A percentile compares a stretch with the other conserved stretches of the same genome.
These are phyloP conservation scores for Dermolepida albohirtum DNA, from an alignment of 2,888 invertebrate species.

Conservation along the genomic window DNA sequence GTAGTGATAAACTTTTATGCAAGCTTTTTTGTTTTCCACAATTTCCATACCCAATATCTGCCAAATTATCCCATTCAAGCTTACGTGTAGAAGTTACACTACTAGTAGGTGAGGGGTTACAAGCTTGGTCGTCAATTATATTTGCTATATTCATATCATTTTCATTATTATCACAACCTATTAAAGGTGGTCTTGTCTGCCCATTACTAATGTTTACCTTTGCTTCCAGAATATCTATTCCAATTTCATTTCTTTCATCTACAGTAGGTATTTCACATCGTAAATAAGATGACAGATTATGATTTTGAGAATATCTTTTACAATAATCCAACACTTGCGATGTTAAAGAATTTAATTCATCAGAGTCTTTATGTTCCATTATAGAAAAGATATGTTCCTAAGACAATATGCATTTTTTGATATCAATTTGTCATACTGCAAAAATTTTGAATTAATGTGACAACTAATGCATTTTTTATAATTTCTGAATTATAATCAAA, in stretches of 20 bases:
- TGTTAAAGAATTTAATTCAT: constrained; percentile 50
- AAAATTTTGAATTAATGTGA: constrained; percentile 41
- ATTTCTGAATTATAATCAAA: constrained; percentile 9
- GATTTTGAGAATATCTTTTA: constrained; percentile 74
- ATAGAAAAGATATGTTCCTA: constrained; percentile 6
- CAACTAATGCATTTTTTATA: constrained; percentile 16
- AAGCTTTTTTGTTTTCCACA: constrained; percentile 59
- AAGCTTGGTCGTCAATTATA: constrained; percentile 38
- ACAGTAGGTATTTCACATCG: constrained; percentile 55
- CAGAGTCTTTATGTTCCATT: constrained; percentile 45
- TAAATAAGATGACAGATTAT: constrained; percentile 77
- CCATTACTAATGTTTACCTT: constrained; percentile 51
- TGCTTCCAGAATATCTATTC: neutral
- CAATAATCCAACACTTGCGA: constrained; percentile 73
- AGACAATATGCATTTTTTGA: constrained; percentile 27
- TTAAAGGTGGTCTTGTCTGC: constrained; percentile 62
- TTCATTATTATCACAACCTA: constrained; percentile 55
- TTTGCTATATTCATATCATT: constrained; percentile 22
- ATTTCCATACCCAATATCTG: constrained; percentile 81
- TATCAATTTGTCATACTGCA: constrained; percentile 38
- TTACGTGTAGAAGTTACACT: constrained; percentile 79
- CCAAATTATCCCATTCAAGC: constrained; percentile 89
- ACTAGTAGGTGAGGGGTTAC: constrained; percentile 75
- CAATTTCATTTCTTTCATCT: constrained; percentile 4
- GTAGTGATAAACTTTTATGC: constrained; percentile 60